These are phyloP conservation scores for Gallinago stenura DNA, from an alignment of 2,797 vertebrate genomes.

Conservation along the genomic window DNA sequence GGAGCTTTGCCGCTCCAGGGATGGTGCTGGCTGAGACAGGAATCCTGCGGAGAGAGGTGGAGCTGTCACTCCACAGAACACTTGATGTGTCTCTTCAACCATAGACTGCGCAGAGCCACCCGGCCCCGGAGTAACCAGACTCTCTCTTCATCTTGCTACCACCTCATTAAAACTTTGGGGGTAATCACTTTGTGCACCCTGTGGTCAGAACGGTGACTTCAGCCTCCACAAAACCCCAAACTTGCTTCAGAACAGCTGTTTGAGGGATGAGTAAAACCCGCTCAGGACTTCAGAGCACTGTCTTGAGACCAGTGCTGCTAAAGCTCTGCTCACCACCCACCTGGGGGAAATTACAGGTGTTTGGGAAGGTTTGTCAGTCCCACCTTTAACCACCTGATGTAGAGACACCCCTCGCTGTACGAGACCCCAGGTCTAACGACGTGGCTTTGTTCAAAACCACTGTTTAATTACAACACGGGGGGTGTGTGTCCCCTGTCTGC, in stretches of 20 bases:
- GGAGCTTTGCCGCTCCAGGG: background rate
- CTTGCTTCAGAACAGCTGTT: background rate
- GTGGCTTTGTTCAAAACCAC: background rate
- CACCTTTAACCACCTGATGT: rapidly evolving
- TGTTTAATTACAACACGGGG: rapidly evolving
- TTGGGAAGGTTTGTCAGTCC: background rate
- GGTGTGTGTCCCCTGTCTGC: background rate
- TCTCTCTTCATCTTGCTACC: background rate
- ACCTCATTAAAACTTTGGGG: background rate
- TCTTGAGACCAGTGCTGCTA: background rate
- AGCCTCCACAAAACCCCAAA: background rate
- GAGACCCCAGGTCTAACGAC: background rate
- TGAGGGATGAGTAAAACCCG: background rate
- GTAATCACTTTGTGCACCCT: background rate
- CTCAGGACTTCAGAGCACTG: background rate
- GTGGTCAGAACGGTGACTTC: background rate
- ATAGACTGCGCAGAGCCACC: background rate
- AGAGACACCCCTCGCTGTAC: rapidly evolving
- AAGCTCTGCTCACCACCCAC: rapidly evolving
- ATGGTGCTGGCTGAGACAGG: background rate
- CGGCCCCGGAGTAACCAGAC: background rate
- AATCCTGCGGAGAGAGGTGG: background rate
- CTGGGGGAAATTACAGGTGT: rapidly evolving
- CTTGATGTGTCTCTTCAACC: background rate
- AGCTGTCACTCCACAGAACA: background rate